Evolutionary conservation across 1,140 invertebrate genomes (phyloP).

Genomic region (Heliconius hewitsoni): DNA sequence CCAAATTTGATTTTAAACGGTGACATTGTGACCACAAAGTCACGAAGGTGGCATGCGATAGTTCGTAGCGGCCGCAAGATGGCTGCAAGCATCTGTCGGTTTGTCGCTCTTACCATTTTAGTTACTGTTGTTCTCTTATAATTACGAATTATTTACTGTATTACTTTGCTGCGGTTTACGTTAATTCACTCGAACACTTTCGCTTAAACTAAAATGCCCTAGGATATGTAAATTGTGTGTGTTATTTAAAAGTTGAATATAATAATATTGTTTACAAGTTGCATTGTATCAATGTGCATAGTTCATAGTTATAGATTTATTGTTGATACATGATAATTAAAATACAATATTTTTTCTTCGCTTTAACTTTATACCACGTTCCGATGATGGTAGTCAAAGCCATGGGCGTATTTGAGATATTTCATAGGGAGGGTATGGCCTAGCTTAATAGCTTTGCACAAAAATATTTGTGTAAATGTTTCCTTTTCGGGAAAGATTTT

Average conservation of each 20-base stretch:
- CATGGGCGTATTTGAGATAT: too few relatives aligned
- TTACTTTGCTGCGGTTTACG: conserved; percentile 66
- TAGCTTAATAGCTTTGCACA: too few relatives aligned
- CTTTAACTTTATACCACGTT: too few relatives aligned
- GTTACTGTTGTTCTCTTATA: conserved; percentile 68
- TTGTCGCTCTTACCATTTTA: conserved; percentile 73
- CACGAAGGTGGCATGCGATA: conserved; percentile 61
- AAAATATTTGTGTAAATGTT: too few relatives aligned
- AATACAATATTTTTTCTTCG: too few relatives aligned
- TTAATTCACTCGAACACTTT: conserved; percentile 65
- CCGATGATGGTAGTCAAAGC: too few relatives aligned
- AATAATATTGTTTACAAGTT: background rate
- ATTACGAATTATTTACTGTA: conserved; percentile 59
- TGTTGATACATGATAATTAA: too few relatives aligned
- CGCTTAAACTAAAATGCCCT: conserved; percentile 53
- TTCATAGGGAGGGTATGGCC: too few relatives aligned
- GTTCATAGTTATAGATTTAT: too few relatives aligned
- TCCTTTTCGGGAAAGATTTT: too few relatives aligned
- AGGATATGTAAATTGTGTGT: conserved; percentile 62
- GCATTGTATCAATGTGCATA: background rate
- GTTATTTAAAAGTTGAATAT: background rate
- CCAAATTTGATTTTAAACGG: conserved; percentile 64
- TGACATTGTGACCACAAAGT: conserved; percentile 72
- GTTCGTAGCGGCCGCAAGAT: conserved; percentile 64
- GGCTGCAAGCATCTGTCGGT: conserved; percentile 78